Base-by-base conservation (phyloP, 2,888 invertebrate species). In the Pollenia angustigena region DNA sequence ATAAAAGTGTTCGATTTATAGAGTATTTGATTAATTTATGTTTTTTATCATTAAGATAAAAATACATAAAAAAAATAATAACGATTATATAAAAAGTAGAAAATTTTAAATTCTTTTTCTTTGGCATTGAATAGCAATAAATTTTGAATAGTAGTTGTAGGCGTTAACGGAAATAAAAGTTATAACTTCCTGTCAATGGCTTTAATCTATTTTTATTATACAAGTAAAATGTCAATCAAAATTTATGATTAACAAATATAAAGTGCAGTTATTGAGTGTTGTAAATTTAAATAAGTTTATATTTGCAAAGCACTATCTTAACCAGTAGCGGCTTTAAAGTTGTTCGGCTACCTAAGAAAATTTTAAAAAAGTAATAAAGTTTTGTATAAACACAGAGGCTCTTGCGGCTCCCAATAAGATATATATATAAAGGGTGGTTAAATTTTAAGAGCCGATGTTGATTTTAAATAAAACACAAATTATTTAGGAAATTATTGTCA, bases 111-210 rank as follows among this genome's bases (percentile, higher is more conserved):
- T 64, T 46, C 12, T 64, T 64, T 46, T 44, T 11, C 12, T 46
- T 44, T 64, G 64, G 46, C 44, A 44, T 46, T 64, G 18, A 16
- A 42, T 4, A 42, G n/a, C 18, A 58, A 4, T 58, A 9, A 40
- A 58, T 44, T 64, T 16, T 44, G 12, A 18, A 11, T n/a, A 12
- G 10, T 46, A 11, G 23, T 58, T 52, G 69, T 16, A n/a, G 80
- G 80, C 71, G 80, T 71, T 71, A 72, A 54, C 71, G 80, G 80
- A 80, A 64, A 80, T 71, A 14, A 23, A 18, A 14, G 18, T 12
- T 54, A 12, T 69, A 2, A 54, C 42, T 69, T 71, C 69, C 69
- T 54, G 54, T 16, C 16, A 42, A 16, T 8, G 10, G 1, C 7
- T n/a, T 52, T 42, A 18, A 54, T 9, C 40, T 42, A 71, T 54